Base-by-base conservation (phyloP, 1,140 invertebrate genomes). In the Zaprionus vittiger region DNA sequence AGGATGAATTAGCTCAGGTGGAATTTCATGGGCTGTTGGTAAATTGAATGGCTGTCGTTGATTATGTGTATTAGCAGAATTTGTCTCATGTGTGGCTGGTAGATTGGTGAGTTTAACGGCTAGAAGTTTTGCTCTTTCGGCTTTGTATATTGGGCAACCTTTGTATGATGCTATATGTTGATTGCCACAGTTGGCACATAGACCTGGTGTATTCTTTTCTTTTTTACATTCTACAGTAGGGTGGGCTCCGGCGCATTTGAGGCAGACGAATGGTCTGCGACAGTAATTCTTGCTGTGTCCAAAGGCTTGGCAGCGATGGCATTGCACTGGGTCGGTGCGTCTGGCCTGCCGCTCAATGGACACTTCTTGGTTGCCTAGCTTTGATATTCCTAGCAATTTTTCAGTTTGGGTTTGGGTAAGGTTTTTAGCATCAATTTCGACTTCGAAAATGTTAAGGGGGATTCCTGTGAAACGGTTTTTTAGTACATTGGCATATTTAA, bases 251-350 rank as follows among this genome's bases (percentile, higher is more conserved):
- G 28, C 34, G 5, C 61, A 52, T 34, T 63, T 63, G 1, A 63
- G n/a, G 7, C 61, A 63, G 12, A 31, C 44, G 20, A 63, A 63
- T 3, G 26, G 61, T n/a, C 61, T 34, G 0, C 26, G 41, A 4
- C 61, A 63, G 5, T 63, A 63, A 2, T 63, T 63, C 15, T 63
- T 63, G 2, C 41, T 63, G 6, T 63, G 61, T 5, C 61, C 61
- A 31, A 31, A 63, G 3, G 44, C 17, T 12, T 63, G 61, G 9
- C 61, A 63, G 1, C 61, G 24, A 4, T 52, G 44, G 26, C 44
- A 52, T 11, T 63, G 61, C 1, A 52, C 44, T 3, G 44, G 61
- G 2, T 63, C 61, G 6, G 5, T 14, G 4, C 44, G 7, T 2
- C n/a, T 63, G 14, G 14, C 9, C 17, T 49, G 17, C 2, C 61